These are phyloP conservation scores for Chymomyza costata DNA, from an alignment of 1,140 invertebrate species.

Conservation along the genomic window DNA sequence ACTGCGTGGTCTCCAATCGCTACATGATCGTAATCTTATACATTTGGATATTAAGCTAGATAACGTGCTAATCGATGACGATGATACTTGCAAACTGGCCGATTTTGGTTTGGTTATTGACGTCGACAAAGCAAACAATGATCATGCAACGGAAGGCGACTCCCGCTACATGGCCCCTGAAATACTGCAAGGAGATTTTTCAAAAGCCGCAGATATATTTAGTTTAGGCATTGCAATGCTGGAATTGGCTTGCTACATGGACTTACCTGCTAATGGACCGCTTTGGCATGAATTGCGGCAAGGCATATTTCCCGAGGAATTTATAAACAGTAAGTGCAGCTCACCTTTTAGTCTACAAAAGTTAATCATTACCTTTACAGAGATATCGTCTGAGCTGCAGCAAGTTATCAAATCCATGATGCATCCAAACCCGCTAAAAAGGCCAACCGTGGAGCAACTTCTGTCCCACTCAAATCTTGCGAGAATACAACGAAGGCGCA, in stretches of 20 bases:
- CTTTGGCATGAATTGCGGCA: conserved; percentile 82
- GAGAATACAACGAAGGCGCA: conserved; percentile 44
- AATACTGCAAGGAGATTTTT: conserved; percentile 81
- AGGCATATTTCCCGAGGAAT: conserved; percentile 73
- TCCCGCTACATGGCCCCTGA: conserved; percentile 86
- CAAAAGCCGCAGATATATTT: conserved; percentile 80
- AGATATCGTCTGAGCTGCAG: conserved; percentile 78
- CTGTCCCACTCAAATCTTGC: conserved; percentile 65
- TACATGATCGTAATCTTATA: conserved; percentile 81
- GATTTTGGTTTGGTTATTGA: conserved; percentile 86
- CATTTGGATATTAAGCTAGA: conserved; percentile 88
- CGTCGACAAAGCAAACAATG: conserved; percentile 76
- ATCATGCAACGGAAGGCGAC: conserved; percentile 82
- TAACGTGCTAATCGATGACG: conserved; percentile 82
- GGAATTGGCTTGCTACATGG: conserved; percentile 83
- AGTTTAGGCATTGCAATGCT: conserved; percentile 85
- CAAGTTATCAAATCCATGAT: conserved; percentile 79
- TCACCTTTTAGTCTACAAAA: background rate
- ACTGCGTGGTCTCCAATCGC: conserved; percentile 79
- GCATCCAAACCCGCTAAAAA: conserved; percentile 75
- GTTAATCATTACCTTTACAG: conserved; percentile 49
- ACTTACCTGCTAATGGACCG: conserved; percentile 81
- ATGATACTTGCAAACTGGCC: conserved; percentile 82
- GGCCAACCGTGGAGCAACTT: conserved; percentile 78
- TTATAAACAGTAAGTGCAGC: conserved; percentile 52